These are phyloP conservation scores for Haliclona indistincta DNA, from an alignment of 37 sponge, comb jelly and placozoan species.

Conservation along the genomic window DNA sequence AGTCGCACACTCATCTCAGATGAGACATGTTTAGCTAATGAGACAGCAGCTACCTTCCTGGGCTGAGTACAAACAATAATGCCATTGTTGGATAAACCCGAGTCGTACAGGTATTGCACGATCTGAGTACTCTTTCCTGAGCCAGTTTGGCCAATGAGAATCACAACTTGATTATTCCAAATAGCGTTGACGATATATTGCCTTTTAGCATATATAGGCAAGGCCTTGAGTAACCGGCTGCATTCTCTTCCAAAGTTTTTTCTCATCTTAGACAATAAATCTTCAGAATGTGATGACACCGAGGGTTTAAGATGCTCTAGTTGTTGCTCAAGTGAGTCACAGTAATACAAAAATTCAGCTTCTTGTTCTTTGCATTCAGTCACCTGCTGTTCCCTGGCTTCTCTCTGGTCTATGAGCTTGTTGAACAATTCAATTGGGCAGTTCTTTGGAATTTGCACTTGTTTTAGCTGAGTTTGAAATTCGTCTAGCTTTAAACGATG, in stretches of 20 bases:
- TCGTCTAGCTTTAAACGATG: conserved; percentile 14
- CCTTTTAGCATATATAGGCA: conserved; percentile 27
- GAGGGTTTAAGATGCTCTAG: conserved; percentile 5
- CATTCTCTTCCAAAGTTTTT: conserved; percentile 59
- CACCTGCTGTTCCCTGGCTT: neutral
- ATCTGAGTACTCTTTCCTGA: conserved; percentile 94
- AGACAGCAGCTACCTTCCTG: conserved; percentile 82
- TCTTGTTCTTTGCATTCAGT: conserved; percentile 19
- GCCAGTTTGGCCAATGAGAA: conserved; percentile 88
- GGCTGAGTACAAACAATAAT: conserved; percentile 82
- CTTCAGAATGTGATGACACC: neutral
- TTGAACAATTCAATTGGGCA: neutral
- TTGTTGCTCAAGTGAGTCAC: neutral
- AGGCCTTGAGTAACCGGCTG: conserved; percentile 7
- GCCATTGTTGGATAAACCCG: conserved; percentile 48
- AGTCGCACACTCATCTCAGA: conserved; percentile 39
- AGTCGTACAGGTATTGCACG: conserved; percentile 83
- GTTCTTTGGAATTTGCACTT: conserved; percentile 14
- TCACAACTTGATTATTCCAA: conserved; percentile 24
- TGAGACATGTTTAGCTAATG: conserved; percentile 76
- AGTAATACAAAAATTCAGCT: conserved; percentile 13
- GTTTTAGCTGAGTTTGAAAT: neutral
- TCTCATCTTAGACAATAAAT: neutral
- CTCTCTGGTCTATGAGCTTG: neutral
- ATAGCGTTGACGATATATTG: conserved; percentile 4